Base-by-base conservation (phyloP, 92 coral and sea anemone species). In the Epizoanthus fatuus region DNA sequence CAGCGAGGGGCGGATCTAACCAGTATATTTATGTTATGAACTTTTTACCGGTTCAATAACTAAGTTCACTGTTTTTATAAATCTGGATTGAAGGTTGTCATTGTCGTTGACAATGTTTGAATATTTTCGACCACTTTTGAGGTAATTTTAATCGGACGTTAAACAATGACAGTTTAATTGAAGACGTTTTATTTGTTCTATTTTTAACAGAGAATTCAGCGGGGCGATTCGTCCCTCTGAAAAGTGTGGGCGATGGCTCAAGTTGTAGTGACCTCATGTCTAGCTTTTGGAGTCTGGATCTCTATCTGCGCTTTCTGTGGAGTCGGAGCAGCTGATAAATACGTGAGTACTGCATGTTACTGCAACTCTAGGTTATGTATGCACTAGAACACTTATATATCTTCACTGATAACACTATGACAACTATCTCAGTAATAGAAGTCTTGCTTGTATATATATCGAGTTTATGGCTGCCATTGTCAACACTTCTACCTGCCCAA, bases 141-240 rank as follows among this genome's bases (percentile, higher is more conserved):
- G 40, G 19, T 3, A 3, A 66, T 32, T 17, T 37, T 9, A 13
- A 37, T 7, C 8, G 47, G 14, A 11, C 16, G 2, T 37, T 66
- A 4, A 0, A 39, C 38, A 37, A 58, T 3, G 2, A 6, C 39
- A 25, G 0, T 72, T 53, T 29, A 11, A 57, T 42, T 54, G 40
- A 59, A 35, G 53, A 49, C 9, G 53, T 13, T 8, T 44, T 14
- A 3, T 60, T 76, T 20, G 3, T 20, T 39, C 10, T 0, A 57
- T 14, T 56, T 40, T 77, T 40, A 49, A 62, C 56, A 77, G 58
- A 60, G 19, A 42, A 25, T 77, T 42, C 37, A n/a, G 32, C 57
- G 71, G 58, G 82, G 38, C 82, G 42, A 57, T 15, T 77, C 68
- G 82, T 77, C 82, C 68, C 71, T 77, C 70, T 42, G 82, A 54